Percentiles rank a stretch among this genome's conserved stretches.
These are phyloP conservation scores for Malurus alboscapulatus DNA, from an alignment of 2,113 vertebrate genomes.

Conservation along the genomic window DNA sequence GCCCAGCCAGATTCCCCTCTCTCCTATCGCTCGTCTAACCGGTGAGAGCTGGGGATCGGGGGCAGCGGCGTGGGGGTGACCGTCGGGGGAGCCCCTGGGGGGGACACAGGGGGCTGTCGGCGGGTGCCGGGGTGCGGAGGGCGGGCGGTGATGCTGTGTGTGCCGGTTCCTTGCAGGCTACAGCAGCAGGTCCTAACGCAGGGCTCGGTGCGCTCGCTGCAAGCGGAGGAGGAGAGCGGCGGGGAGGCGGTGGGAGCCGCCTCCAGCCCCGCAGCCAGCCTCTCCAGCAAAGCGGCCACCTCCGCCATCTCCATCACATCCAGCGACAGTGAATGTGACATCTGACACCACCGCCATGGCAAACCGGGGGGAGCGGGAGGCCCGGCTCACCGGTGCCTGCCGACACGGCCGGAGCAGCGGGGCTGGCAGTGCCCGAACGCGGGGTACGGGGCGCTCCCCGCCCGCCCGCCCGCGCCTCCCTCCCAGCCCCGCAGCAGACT, in stretches of 20 bases:
- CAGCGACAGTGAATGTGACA: conserved; percentile 99
- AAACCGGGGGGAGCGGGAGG: conserved; percentile 29
- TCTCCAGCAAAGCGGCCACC: conserved; percentile 94
- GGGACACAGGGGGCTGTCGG: neutral
- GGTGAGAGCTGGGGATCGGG: neutral
- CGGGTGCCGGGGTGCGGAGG: neutral
- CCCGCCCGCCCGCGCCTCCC: neutral
- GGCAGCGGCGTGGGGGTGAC: neutral
- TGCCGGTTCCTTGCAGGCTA: conserved; percentile 79
- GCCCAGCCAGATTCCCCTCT: neutral
- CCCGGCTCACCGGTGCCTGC: conserved; percentile 72
- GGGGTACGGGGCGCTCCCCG: neutral
- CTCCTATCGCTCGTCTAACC: accelerated
- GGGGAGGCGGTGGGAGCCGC: conserved; percentile 85
- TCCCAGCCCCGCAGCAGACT: neutral
- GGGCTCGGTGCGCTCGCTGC: conserved; percentile 86
- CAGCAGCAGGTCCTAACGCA: conserved; percentile 95
- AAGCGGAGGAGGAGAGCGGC: conserved; percentile 84
- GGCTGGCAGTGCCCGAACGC: neutral
- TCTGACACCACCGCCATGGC: conserved; percentile 75
- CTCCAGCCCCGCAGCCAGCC: conserved; percentile 91
- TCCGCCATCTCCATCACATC: conserved; percentile 99
- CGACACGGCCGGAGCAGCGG: neutral
- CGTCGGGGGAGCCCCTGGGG: too few species aligned
- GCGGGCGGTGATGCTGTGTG: conserved; percentile 32